Evolutionary conservation across 2,888 invertebrate genomes (phyloP).

Genomic region (Trachelus iudaicus): DNA sequence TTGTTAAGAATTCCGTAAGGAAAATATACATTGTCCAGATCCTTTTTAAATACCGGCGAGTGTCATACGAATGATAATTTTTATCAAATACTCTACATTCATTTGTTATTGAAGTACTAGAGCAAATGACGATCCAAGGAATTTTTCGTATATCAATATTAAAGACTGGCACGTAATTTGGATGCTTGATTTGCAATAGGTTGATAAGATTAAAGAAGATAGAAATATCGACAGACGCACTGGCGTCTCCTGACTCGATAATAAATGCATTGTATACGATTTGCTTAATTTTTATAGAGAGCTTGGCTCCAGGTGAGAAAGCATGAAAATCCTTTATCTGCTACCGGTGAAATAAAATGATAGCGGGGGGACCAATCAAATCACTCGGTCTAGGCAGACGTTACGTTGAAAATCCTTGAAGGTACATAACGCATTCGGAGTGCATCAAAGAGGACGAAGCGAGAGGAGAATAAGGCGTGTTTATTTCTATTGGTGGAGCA

Average conservation of each 20-base stretch:
- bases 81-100: not conserved
- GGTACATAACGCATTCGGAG: conserved; percentile 6
- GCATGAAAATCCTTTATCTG: not conserved
- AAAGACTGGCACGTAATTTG: not conserved
- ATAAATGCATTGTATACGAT: not conserved
- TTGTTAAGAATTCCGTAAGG: not conserved
- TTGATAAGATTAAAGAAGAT: not conserved
- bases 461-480: conserved; percentile 25
- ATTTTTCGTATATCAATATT: not conserved
- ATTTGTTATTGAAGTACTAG: not conserved
- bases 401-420: conserved; percentile 18
- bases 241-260: not conserved
- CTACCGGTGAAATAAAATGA: not conserved
- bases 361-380: not conserved
- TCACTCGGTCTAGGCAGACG: not conserved
- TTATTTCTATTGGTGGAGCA: conserved; percentile 45
- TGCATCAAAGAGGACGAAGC: conserved; percentile 10
- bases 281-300: not conserved
- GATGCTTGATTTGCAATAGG: not conserved
- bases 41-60: not conserved
- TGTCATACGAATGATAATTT: not conserved
- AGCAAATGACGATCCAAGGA: not conserved
- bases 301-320: not conserved
- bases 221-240: not conserved
- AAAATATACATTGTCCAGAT: not conserved